These are phyloP conservation scores for Mamestra configurata DNA, from an alignment of 1,140 invertebrate species.

Conservation along the genomic window DNA sequence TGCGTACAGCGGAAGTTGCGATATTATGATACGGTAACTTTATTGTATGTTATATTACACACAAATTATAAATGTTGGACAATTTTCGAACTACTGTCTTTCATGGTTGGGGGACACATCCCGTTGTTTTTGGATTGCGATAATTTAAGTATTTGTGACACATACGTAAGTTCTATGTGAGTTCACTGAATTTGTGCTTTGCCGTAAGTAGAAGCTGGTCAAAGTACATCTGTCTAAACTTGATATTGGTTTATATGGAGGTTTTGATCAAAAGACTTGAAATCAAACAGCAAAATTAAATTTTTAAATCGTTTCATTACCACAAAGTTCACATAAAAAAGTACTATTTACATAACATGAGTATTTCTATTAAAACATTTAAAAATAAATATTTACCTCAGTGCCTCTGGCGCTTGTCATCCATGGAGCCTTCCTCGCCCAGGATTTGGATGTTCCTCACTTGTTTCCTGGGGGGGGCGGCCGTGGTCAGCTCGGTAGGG, in stretches of 20 bases:
- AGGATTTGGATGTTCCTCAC: conserved; percentile 90
- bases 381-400: conserved; percentile 62
- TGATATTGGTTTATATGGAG: not conserved
- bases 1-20: conserved; percentile 7
- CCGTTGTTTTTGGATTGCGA: conserved; percentile 1
- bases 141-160: not conserved
- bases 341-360: conserved; percentile 65
- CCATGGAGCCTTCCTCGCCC: conserved; percentile 85
- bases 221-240: too few species aligned
- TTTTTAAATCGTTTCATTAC: conserved; percentile 53
- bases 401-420: conserved; percentile 69
- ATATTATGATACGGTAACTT: not conserved
- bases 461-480: conserved; percentile 84
- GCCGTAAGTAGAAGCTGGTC: too few species aligned
- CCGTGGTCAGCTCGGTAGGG: conserved; percentile 78
- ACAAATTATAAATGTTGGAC: conserved; percentile 9
- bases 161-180: not conserved
- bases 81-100: conserved; percentile 1
- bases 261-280: conserved; percentile 8
- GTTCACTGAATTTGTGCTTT: not conserved
- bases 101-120: conserved; percentile 9
- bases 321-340: conserved; percentile 58
- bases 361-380: conserved; percentile 57
- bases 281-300: conserved; percentile 51
- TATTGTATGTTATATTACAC: not conserved